phyloP scores from a whole-genome alignment of 2,113 vertebrate species.

The Paratilapia polleni region DNA sequence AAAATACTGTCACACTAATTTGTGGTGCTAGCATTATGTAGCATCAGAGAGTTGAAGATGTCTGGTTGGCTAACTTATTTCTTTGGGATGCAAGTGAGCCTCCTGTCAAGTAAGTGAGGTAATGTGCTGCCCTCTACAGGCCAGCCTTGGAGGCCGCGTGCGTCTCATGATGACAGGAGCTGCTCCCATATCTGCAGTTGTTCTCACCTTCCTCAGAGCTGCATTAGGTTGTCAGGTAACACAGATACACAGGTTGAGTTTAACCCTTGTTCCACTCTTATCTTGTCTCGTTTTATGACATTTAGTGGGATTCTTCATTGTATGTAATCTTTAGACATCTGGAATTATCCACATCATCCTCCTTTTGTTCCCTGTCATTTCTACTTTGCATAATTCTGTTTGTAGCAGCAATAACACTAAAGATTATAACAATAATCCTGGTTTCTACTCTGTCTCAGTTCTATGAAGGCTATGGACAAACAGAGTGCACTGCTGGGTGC shows the following conservation, averaged over 20 bases:
- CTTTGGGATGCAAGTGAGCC: not conserved
- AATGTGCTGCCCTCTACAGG: conserved; percentile 75
- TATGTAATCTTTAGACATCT: not conserved
- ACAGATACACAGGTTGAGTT: not conserved
- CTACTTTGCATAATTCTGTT: not conserved
- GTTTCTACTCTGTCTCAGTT: conserved; percentile 80
- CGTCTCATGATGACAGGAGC: conserved; percentile 93
- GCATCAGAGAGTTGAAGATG: not conserved
- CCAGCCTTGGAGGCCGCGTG: conserved; percentile 90
- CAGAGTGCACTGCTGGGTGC: conserved; percentile 93
- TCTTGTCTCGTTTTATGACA: not conserved
- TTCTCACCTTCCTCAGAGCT: conserved; percentile 90
- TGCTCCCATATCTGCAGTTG: conserved; percentile 90
- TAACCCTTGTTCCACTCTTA: not conserved
- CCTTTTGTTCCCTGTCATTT: not conserved
- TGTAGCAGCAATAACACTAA: not conserved
- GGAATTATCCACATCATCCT: not conserved
- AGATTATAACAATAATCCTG: not conserved
- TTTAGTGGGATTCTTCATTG: not conserved
- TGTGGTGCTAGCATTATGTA: too few species aligned
- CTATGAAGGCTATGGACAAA: conserved; percentile 97
- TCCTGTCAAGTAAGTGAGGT: not conserved
- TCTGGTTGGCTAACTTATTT: not conserved
- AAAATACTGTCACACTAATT: too few species aligned
- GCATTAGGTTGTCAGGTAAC: conserved; percentile 95